Conservation (phyloP, 2,113 vertebrate species). For the Tychaedon coryphoeus region DNA sequence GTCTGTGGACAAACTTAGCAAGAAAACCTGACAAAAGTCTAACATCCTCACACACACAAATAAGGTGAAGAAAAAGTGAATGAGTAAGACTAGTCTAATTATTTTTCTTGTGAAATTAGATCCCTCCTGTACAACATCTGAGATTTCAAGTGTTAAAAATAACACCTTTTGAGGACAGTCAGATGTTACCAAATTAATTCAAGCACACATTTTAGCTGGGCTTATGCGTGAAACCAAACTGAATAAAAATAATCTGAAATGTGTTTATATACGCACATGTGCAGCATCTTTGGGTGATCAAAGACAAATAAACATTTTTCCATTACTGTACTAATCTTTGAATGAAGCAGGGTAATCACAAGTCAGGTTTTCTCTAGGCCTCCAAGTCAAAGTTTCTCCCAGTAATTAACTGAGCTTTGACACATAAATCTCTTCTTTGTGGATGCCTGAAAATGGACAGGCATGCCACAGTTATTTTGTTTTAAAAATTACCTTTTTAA, state of each 20-base stretch:
- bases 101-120: background rate
- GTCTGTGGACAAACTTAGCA: background rate
- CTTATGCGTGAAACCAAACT: background rate
- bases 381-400: background rate
- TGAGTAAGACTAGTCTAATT: background rate
- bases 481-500: background rate
- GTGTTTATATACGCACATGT: background rate
- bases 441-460: background rate
- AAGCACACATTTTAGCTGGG: background rate
- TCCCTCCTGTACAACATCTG: background rate
- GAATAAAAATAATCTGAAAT: background rate
- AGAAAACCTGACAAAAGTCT: background rate
- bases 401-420: background rate
- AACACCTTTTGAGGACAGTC: background rate
- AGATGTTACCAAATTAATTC: background rate
- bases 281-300: background rate
- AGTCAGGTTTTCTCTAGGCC: background rate
- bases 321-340: background rate
- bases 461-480: background rate
- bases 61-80: background rate
- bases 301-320: background rate
- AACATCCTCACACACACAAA: background rate
- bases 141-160: background rate
- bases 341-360: background rate
- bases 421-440: background rate